Percentiles rank a stretch among this genome's conserved stretches.
phyloP scores from a whole-genome alignment of 2,113 vertebrate species.

The Thunnus maccoyii region DNA sequence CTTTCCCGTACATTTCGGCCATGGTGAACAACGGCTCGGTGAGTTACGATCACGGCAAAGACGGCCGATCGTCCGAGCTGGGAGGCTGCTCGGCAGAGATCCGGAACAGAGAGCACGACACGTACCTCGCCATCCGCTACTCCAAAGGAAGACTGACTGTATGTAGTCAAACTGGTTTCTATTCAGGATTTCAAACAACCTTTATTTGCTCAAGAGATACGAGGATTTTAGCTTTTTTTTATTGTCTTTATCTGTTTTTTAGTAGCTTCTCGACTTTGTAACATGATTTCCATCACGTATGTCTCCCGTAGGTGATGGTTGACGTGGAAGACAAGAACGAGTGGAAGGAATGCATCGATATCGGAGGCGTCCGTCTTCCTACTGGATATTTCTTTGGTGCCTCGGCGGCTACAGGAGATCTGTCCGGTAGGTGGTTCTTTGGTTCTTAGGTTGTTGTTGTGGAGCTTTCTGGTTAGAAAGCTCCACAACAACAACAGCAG shows the following conservation, averaged over 20 bases:
- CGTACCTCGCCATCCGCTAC: constrained; percentile 96
- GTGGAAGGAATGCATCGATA: constrained; percentile 98
- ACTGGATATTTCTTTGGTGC: constrained; percentile 97
- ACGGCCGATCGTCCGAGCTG: constrained; percentile 92
- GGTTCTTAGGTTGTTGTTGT: too few species aligned
- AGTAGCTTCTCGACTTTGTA: too few species aligned
- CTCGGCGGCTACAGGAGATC: constrained; percentile 96
- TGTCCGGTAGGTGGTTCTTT: constrained; percentile 89
- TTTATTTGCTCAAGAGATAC: not conserved
- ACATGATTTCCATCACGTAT: not conserved
- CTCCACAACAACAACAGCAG: not conserved
- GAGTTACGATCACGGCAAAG: constrained; percentile 95
- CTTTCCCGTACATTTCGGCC: constrained; percentile 96
- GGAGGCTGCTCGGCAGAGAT: constrained; percentile 94
- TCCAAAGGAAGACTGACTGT: constrained; percentile 96
- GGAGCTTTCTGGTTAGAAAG: not conserved
- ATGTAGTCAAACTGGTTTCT: constrained; percentile 45
- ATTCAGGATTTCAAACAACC: too few species aligned
- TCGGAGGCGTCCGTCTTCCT: constrained; percentile 95
- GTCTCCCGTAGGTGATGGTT: constrained; percentile 90
- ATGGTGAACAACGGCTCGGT: constrained; percentile 98
- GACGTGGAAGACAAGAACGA: constrained; percentile 96
- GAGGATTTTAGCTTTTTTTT: not conserved
- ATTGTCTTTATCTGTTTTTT: too few species aligned
- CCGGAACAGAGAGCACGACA: constrained; percentile 94